These are phyloP conservation scores for Panurus biarmicus DNA, from an alignment of 2,113 vertebrate species.

Conservation along the genomic window DNA sequence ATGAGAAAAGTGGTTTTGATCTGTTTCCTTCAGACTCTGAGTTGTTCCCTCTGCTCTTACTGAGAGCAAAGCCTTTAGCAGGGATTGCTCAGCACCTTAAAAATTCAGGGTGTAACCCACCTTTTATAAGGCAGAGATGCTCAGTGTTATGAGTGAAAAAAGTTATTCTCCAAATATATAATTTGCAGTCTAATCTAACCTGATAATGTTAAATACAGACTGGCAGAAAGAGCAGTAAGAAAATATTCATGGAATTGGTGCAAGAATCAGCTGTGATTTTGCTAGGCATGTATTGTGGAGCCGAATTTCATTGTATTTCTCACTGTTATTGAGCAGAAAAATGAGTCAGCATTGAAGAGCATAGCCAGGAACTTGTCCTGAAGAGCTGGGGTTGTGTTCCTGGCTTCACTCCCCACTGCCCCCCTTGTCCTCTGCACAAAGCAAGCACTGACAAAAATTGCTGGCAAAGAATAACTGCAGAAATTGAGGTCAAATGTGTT, in stretches of 20 bases:
- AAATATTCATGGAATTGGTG: not conserved
- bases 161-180: not conserved
- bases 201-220: not conserved
- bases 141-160: not conserved
- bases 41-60: not conserved
- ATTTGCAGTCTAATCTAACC: not conserved
- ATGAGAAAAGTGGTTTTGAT: not conserved
- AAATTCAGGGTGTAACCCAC: not conserved
- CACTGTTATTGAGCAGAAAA: not conserved
- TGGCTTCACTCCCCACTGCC: not conserved
- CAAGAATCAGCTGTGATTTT: not conserved
- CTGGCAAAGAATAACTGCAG: not conserved
- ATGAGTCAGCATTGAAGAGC: not conserved
- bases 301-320: not conserved
- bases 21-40: not conserved
- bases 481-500: not conserved
- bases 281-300: no score
- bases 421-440: not conserved
- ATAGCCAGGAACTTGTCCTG: not conserved
- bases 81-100: not conserved
- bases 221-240: not conserved
- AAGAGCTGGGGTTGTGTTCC: not conserved
- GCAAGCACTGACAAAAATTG: not conserved
- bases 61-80: not conserved
- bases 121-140: not conserved